These are phyloP conservation scores for Rhogogaster chlorosoma DNA, from an alignment of 2,888 invertebrate species.

Conservation along the genomic window DNA sequence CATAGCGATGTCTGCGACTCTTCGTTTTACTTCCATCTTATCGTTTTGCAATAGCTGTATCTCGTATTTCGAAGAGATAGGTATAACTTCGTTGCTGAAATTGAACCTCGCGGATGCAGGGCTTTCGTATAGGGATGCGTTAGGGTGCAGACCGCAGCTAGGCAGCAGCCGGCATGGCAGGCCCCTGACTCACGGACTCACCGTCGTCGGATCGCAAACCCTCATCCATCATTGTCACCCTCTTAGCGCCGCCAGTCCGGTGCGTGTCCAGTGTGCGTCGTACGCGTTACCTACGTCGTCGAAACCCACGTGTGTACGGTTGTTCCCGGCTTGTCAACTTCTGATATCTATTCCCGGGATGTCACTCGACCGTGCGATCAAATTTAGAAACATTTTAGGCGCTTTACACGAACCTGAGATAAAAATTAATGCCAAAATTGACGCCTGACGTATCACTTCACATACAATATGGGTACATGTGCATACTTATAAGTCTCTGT, in stretches of 20 bases:
- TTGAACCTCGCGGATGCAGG: conserved; percentile 42
- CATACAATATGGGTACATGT: not conserved
- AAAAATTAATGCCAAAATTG: not conserved
- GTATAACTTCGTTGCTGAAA: conserved; percentile 4
- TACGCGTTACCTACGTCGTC: conserved; percentile 28
- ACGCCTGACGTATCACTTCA: not conserved
- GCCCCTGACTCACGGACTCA: conserved; percentile 73
- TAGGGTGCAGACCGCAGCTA: conserved; percentile 49
- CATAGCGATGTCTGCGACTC: not conserved
- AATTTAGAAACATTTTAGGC: conserved; percentile 35
- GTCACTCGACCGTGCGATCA: conserved; percentile 53
- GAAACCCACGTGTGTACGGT: conserved; percentile 46
- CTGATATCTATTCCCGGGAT: conserved; percentile 48
- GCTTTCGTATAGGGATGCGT: conserved; percentile 35
- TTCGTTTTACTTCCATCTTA: not conserved
- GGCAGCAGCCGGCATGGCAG: conserved; percentile 68
- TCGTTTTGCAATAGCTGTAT: not conserved
- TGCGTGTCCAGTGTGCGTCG: conserved; percentile 48
- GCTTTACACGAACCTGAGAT: conserved; percentile 21
- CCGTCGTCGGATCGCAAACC: conserved; percentile 68
- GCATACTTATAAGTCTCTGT: not conserved
- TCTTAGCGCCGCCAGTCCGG: conserved; percentile 69
- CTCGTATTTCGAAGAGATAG: conserved; percentile 7
- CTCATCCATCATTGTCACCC: conserved; percentile 77
- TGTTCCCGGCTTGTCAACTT: conserved; percentile 50